Percentiles rank a stretch among this genome's conserved stretches.
Conservation (phyloP, 2,797 vertebrate species). For the Fistularia tabacaria region DNA sequence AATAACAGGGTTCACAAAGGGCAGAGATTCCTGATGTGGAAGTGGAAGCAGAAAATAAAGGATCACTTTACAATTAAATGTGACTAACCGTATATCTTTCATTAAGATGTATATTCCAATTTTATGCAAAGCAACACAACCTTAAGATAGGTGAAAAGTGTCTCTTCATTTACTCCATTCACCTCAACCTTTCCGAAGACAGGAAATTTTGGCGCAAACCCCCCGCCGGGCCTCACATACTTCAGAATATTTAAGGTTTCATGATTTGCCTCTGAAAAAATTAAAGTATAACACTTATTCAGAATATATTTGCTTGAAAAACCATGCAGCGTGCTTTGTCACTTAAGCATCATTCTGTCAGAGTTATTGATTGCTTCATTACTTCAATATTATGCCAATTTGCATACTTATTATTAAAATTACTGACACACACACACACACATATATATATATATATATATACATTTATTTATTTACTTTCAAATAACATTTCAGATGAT, state of each 20-base stretch:
- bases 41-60: slow-evolving; percentile 5
- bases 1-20: slow-evolving; percentile 76
- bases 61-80: background rate
- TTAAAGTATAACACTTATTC: background rate
- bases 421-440: too few relatives aligned
- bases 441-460: too few relatives aligned
- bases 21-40: slow-evolving; percentile 63
- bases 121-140: slow-evolving; percentile 34
- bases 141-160: slow-evolving; percentile 77
- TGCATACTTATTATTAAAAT: too few relatives aligned
- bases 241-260: slow-evolving; percentile 75
- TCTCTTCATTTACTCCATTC: slow-evolving; percentile 76
- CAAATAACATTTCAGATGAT: too few relatives aligned
- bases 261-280: slow-evolving; percentile 70
- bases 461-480: too few relatives aligned
- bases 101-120: background rate
- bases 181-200: slow-evolving; percentile 77
- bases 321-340: background rate
- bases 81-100: background rate
- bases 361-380: too few relatives aligned
- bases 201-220: slow-evolving; percentile 75
- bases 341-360: slow-evolving; percentile 1
- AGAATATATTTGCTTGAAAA: background rate
- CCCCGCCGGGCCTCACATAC: slow-evolving; percentile 76
- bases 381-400: too few relatives aligned